Evolutionary conservation across 2,113 vertebrate species (phyloP).

Genomic region (Leiothrix lutea): DNA sequence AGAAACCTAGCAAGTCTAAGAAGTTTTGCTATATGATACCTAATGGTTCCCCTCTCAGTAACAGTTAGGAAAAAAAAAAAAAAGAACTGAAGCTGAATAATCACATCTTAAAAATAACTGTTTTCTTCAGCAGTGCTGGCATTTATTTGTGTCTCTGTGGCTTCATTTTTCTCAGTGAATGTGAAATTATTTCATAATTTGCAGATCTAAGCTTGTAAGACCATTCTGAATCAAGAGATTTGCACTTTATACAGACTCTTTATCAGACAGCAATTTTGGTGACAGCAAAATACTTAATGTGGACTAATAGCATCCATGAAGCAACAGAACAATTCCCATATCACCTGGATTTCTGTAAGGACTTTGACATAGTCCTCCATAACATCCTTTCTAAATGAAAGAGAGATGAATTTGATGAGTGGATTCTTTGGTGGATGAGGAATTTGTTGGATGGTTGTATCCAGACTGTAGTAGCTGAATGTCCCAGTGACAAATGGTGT

Average conservation of each 20-base stretch:
- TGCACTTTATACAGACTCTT: neutral
- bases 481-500: neutral
- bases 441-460: neutral
- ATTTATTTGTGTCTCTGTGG: neutral
- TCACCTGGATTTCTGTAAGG: neutral
- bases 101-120: neutral
- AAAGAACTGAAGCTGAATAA: neutral
- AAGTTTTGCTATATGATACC: neutral
- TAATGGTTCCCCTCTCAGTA: neutral
- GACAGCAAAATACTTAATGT: neutral
- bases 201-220: neutral
- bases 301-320: neutral
- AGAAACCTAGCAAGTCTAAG: neutral
- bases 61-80: neutral
- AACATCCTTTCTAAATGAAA: neutral
- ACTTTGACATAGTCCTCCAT: neutral
- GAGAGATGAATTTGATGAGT: neutral
- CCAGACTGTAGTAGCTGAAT: neutral
- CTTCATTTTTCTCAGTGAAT: neutral
- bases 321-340: neutral
- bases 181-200: neutral
- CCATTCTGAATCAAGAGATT: neutral
- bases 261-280: neutral
- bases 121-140: neutral
- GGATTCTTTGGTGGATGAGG: accelerated